A percentile compares a stretch with the other conserved stretches of the same genome.
These are phyloP conservation scores for Xiphorhynchus elegans DNA, from an alignment of 2,113 vertebrate species.

Conservation along the genomic window DNA sequence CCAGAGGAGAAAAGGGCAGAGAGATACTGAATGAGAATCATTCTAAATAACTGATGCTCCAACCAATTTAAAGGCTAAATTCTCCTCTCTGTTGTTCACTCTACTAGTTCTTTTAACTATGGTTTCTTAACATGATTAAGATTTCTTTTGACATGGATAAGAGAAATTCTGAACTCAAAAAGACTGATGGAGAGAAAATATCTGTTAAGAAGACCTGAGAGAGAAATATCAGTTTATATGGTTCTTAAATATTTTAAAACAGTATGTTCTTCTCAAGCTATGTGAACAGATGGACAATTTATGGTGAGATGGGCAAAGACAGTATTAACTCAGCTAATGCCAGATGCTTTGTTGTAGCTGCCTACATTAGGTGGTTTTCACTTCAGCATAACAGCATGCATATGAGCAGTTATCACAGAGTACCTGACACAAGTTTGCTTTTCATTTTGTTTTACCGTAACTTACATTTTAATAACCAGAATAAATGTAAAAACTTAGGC, in stretches of 20 bases:
- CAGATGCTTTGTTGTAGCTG: neutral
- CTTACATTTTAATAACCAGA: neutral
- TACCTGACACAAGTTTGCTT: neutral
- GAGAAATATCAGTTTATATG: neutral
- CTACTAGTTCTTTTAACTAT: neutral
- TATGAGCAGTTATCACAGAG: neutral
- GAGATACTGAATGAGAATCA: neutral
- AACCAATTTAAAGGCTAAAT: neutral
- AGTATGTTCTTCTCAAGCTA: neutral
- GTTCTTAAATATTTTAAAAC: neutral
- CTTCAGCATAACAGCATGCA: neutral
- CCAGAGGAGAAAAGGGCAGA: neutral
- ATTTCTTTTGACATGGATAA: neutral
- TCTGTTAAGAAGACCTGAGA: neutral
- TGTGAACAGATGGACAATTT: conserved; percentile 15
- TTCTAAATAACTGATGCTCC: neutral
- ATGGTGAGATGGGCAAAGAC: neutral
- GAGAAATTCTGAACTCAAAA: neutral
- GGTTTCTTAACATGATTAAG: neutral
- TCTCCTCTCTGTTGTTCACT: neutral
- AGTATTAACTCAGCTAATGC: neutral
- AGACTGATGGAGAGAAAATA: neutral
- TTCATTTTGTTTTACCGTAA: neutral
- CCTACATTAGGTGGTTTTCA: neutral
- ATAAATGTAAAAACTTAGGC: neutral